Evolutionary conservation across 2,113 vertebrate species (phyloP), one percentile per base, ranked within the genome.

Genomic region (Oreotrochilus melanogaster): DNA sequence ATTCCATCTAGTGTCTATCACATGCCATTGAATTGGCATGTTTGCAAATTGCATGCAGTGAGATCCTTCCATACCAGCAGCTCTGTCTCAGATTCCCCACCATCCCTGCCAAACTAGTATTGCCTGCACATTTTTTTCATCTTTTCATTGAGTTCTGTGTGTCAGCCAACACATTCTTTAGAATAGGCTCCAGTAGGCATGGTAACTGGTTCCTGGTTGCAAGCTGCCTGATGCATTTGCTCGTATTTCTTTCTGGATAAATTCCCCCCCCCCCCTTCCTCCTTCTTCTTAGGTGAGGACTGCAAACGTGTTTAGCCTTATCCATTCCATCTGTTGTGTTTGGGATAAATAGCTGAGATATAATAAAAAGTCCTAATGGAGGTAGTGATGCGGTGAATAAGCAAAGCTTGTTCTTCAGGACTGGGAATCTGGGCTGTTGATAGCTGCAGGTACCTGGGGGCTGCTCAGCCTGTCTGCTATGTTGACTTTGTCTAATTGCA

Each of bases 401-500:
- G 97, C 96, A 95, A 95, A 96, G 95, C 96, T 92, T 80, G 92
- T 80, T 98, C 58, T 8, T 91, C 35, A 23, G 78, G 97, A 72
- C 95, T 89, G 91, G 27, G 97, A 95, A 95, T 96, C 96, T 43
- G 90, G 94, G 54, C 65, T 91, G 98, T 92, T 96, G 98, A 97
- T 98, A 96, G 98, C 98, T 97, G 98, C 98, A 98, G 98, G 97
- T 98, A 98, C 95, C 97, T 98, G 97, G 96, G 98, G 98, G 98
- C 98, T 92, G 97, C 93, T 92, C 97, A 97, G 97, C 97, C 96
- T 92, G 97, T 95, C 95, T 87, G 97, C 98, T 98, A 95, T 99
- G 98, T 99, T 99, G 99, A 99, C 99, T 99, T 98, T 99, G 97
- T 98, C 99, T 99, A 99, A 99, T 99, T 99, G 98, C 98, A 98